Evolutionary conservation across 2,797 vertebrate genomes (phyloP).

Genomic region (Heteromormyrus szaboi): DNA sequence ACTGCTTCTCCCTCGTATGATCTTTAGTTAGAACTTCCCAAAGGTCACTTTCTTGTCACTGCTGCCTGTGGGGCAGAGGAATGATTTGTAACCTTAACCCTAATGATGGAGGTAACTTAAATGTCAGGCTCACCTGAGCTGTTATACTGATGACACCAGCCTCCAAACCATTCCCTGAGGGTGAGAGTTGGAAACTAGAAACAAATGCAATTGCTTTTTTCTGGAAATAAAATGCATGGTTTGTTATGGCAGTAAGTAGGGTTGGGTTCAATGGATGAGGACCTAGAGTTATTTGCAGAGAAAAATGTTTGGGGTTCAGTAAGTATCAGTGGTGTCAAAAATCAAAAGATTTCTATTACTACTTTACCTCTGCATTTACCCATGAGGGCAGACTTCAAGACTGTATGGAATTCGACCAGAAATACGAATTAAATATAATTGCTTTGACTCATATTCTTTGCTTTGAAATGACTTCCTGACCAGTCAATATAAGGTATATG

Average conservation of each 20-base stretch:
- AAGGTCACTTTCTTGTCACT: background rate
- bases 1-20: background rate
- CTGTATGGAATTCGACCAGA: background rate
- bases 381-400: background rate
- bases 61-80: background rate
- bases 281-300: background rate
- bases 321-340: background rate
- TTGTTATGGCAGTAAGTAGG: background rate
- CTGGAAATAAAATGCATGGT: background rate
- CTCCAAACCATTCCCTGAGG: background rate
- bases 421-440: slow-evolving; percentile 8
- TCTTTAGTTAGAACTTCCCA: background rate
- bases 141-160: background rate
- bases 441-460: slow-evolving; percentile 13
- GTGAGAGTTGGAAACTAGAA: background rate
- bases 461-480: background rate
- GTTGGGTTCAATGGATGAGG: background rate
- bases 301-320: background rate
- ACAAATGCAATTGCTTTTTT: background rate
- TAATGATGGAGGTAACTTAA: background rate
- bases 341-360: background rate
- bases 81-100: background rate
- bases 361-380: background rate
- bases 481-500: background rate
- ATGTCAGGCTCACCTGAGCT: background rate